Base-by-base conservation (phyloP, 2,113 vertebrate genomes). In the Hippoglossus stenolepis region DNA sequence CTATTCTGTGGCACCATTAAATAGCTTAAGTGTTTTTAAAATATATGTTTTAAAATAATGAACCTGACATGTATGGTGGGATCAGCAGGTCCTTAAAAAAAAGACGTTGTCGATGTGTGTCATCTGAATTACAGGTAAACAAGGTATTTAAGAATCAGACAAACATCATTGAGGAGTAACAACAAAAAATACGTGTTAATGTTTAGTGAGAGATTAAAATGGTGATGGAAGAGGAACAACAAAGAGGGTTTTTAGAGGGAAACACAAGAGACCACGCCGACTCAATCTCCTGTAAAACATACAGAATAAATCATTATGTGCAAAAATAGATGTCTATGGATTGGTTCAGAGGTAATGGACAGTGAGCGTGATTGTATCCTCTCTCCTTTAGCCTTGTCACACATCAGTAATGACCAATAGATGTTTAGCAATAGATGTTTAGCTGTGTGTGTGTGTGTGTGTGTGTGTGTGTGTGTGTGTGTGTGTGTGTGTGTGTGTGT, bases 361-460 rank as follows among this genome's bases (percentile, higher is more conserved):
- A 67, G 56, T 31, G 77, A 73, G 51, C 3, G 58, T 61, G 54
- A 53, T 56, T 65, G 59, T 53, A 73, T 78, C 53, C 35, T n/a
- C 31, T 70, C 28, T 66, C 31, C 43, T 21, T 2, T 59, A 35
- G 64, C 23, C 35, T 61, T 79, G 58, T 74, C 65, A 70, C 49
- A 56, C 66, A 66, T 47, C 49, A 65, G 57, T 60, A 70, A 80
- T 75, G 65, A 82, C 65, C 87, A 85, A 87, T 63, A 72, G 28
- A 60, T 59, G 38, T 69, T 62, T 51, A 43, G 40, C 40, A 0
- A 28, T n/a, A n/a, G n/a, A n/a, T n/a, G n/a, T n/a, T n/a, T n/a
- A n/a, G n/a, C n/a, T 17, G 51, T 53, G 20, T 53, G n/a, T 51
- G 23, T 15, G 26, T 61, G 57, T 43, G 21, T 65, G 12, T 69